These are phyloP conservation scores for Uropetala carovei DNA, from an alignment of 2,888 invertebrate genomes.

Conservation along the genomic window DNA sequence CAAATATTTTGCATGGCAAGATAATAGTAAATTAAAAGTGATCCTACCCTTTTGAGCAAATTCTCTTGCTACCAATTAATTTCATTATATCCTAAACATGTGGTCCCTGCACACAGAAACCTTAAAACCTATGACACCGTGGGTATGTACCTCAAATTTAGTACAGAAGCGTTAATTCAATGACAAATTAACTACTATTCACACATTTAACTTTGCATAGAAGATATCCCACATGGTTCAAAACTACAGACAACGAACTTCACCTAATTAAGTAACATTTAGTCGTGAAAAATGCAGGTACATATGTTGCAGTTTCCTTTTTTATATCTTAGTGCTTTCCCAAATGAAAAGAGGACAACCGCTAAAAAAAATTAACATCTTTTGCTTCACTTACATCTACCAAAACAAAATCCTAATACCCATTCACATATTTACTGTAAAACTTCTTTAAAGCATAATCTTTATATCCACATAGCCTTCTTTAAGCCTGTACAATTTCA, in stretches of 20 bases:
- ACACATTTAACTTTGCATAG: not conserved
- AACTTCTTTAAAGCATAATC: not conserved
- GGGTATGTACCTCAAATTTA: not conserved
- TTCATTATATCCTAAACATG: conserved; percentile 34
- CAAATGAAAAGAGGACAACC: conserved; percentile 17
- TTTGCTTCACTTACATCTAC: not conserved
- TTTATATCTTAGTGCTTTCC: conserved; percentile 34
- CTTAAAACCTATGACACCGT: conserved; percentile 11
- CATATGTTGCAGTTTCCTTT: conserved; percentile 34
- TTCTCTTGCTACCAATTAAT: conserved; percentile 9
- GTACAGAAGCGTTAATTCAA: not conserved
- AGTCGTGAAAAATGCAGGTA: conserved; percentile 59
- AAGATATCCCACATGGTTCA: not conserved
- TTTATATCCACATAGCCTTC: not conserved
- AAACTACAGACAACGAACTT: conserved; percentile 2
- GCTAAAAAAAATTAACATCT: conserved; percentile 11
- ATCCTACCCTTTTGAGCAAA: conserved; percentile 54
- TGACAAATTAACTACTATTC: not conserved
- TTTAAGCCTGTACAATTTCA: conserved; percentile 12
- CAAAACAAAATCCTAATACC: not conserved
- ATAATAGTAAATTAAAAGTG: conserved; percentile 21
- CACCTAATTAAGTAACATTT: conserved; percentile 48
- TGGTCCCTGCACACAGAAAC: conserved; percentile 60
- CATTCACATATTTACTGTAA: not conserved
- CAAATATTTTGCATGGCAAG: conserved; percentile 1